Conservation (phyloP, 1,140 invertebrate species). For the Maconellicoccus hirsutus region DNA sequence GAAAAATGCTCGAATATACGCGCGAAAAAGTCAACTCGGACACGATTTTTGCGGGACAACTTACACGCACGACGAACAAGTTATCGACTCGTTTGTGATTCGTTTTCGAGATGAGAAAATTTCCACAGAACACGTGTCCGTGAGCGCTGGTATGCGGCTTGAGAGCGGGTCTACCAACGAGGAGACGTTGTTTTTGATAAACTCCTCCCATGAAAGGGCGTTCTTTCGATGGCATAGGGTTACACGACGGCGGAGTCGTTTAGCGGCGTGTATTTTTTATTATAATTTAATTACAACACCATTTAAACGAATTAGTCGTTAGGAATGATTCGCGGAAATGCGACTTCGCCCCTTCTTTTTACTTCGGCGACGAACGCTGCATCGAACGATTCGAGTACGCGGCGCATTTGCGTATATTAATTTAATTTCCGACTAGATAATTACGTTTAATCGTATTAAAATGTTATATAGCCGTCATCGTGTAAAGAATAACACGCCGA, state of each 20-base stretch:
- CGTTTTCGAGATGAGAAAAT: neutral
- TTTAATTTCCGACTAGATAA: no score
- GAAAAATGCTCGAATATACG: no score
- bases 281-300: neutral
- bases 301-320: neutral
- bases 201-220: conserved; percentile 1
- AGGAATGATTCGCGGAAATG: no score
- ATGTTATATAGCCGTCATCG: no score
- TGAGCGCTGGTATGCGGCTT: neutral
- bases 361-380: no score
- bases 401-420: no score
- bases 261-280: neutral
- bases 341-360: no score
- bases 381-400: no score
- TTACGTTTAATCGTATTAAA: no score
- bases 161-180: neutral
- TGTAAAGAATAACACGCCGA: no score
- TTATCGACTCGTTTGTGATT: neutral
- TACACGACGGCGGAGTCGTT: neutral
- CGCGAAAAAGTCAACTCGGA: no score
- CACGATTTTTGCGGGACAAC: neutral
- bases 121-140: neutral
- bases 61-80: neutral
- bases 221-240: neutral
- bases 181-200: neutral